Percentiles rank a stretch among this genome's conserved stretches.
Evolutionary conservation across 92 coral and sea anemone genomes (phyloP).

Genomic region (Hydrozoanthus gracilis): DNA sequence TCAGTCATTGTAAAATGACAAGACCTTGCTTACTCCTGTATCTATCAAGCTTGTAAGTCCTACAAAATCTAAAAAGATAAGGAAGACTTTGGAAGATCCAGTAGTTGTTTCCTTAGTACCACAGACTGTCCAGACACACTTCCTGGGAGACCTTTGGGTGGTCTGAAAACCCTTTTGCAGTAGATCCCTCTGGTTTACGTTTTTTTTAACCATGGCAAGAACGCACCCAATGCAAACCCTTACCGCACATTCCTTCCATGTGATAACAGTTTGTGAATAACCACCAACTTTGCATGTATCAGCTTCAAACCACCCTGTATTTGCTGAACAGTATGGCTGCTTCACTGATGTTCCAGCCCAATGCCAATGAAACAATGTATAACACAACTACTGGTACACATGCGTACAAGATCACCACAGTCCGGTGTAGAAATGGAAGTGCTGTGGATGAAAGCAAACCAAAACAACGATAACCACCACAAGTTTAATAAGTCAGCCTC

Average conservation of each 20-base stretch:
- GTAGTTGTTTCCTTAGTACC: background rate
- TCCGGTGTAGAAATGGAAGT: slow-evolving; percentile 43
- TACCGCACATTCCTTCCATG: background rate
- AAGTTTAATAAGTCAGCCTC: no score
- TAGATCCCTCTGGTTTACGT: background rate
- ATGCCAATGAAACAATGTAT: slow-evolving; percentile 20
- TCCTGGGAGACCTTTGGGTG: background rate
- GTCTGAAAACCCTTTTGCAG: background rate
- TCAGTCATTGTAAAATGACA: background rate
- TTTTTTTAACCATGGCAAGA: background rate
- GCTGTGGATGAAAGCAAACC: slow-evolving; percentile 19
- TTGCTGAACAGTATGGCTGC: slow-evolving; percentile 38
- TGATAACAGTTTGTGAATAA: background rate
- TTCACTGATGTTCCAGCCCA: slow-evolving; percentile 40
- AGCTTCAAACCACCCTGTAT: slow-evolving; percentile 22
- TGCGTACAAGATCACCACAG: slow-evolving; percentile 37
- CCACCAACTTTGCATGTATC: background rate
- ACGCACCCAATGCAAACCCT: background rate
- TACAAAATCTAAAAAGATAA: background rate
- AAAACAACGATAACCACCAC: background rate
- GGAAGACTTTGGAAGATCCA: background rate
- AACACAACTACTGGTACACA: slow-evolving; percentile 24
- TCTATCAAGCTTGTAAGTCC: background rate
- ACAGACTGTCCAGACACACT: background rate
- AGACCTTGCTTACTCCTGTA: background rate